These are phyloP conservation scores for Charadrius vociferus DNA, from an alignment of 2,113 vertebrate species.

Conservation along the genomic window DNA sequence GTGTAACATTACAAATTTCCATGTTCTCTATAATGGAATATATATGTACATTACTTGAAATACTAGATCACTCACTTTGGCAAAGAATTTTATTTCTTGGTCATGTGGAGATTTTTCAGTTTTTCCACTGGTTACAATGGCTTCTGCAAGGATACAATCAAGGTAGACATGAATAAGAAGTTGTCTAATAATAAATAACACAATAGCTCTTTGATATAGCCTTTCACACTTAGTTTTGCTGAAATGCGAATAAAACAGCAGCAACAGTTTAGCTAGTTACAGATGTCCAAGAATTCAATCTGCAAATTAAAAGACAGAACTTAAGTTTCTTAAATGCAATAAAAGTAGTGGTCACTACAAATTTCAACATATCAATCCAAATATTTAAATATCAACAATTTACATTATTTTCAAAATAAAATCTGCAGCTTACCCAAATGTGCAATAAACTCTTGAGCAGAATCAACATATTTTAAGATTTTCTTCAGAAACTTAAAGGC, in stretches of 20 bases:
- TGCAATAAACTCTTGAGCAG: conserved; percentile 95
- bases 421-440: conserved; percentile 85
- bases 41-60: background rate
- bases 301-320: background rate
- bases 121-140: conserved; percentile 93
- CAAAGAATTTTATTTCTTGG: conserved; percentile 99
- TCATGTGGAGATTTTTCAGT: conserved; percentile 94
- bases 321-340: background rate
- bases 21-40: background rate
- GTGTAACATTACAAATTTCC: background rate
- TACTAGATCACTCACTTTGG: conserved; percentile 84
- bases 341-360: background rate
- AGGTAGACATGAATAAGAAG: background rate
- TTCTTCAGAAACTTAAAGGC: conserved; percentile 97
- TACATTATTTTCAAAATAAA: background rate
- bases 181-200: background rate
- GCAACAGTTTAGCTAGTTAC: background rate
- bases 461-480: conserved; percentile 95
- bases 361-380: background rate
- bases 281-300: background rate
- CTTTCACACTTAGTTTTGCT: background rate
- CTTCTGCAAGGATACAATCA: conserved; percentile 80
- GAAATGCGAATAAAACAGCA: background rate
- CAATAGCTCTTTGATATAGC: background rate
- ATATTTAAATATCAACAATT: background rate